These are phyloP conservation scores for Phoeniculus purpureus DNA, from an alignment of 2,797 vertebrate genomes.

Conservation along the genomic window DNA sequence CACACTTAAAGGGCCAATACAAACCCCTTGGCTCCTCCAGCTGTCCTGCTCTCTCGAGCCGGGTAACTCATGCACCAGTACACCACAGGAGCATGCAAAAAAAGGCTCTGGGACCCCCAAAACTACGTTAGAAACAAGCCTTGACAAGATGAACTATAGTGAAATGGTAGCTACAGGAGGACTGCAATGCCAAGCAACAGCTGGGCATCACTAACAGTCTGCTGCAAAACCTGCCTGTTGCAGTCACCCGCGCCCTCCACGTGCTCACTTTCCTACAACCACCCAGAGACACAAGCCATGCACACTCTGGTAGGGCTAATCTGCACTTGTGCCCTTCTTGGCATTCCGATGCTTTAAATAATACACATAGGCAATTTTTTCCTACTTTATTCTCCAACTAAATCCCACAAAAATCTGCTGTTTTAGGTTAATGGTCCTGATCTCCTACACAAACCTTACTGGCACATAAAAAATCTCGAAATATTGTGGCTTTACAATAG, in stretches of 20 bases:
- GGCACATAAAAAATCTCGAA: background rate
- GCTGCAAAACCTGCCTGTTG: background rate
- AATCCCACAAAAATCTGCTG: conserved; percentile 3
- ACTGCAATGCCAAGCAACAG: background rate
- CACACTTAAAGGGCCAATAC: background rate
- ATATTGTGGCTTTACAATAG: background rate
- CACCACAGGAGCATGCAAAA: conserved; percentile 51
- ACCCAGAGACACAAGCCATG: background rate
- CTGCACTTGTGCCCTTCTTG: background rate
- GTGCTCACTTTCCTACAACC: conserved; percentile 17
- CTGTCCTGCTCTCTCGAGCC: conserved; percentile 6
- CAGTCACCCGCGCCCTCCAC: background rate
- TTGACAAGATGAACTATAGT: conserved; percentile 22
- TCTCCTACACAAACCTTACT: background rate
- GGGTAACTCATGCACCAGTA: conserved; percentile 37
- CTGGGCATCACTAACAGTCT: conserved; percentile 15
- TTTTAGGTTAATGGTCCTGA: background rate
- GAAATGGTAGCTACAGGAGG: conserved; percentile 29
- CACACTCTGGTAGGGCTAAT: background rate
- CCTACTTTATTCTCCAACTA: background rate
- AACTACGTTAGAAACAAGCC: conserved; percentile 48
- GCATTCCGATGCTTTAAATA: background rate
- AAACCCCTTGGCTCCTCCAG: conserved; percentile 36
- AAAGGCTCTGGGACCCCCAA: conserved; percentile 21
- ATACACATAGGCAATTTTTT: background rate